Evolutionary conservation across 2,888 invertebrate species (phyloP).

Genomic region (Agrilus mali): DNA sequence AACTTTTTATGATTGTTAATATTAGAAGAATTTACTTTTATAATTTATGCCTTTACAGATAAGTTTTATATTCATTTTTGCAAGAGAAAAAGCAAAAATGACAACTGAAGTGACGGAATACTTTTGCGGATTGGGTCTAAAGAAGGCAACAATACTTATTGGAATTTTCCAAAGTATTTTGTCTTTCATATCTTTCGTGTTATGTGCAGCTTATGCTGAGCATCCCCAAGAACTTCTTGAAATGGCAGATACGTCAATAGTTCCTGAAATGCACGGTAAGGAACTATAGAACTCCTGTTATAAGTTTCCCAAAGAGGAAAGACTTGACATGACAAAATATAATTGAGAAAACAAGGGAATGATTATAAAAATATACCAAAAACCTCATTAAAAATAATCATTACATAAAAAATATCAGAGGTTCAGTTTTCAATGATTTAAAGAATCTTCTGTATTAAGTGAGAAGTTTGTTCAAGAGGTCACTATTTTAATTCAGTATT

Average conservation of each 20-base stretch:
- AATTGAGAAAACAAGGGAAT: no score
- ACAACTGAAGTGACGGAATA: slow-evolving; percentile 16
- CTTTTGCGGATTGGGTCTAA: slow-evolving; percentile 22
- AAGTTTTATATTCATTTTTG: neutral
- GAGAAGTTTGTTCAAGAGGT: no score
- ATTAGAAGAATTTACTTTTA: neutral
- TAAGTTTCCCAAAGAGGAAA: no score
- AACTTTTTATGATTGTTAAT: neutral
- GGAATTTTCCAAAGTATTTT: slow-evolving; percentile 29
- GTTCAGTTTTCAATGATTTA: no score
- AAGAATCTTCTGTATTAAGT: no score
- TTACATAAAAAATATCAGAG: no score
- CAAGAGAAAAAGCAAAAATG: slow-evolving; percentile 6
- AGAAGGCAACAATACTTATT: slow-evolving; percentile 29
- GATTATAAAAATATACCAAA: no score
- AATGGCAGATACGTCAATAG: slow-evolving; percentile 26
- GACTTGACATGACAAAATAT: no score
- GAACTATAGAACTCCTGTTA: slow-evolving; percentile 1
- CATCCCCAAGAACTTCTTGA: slow-evolving; percentile 30
- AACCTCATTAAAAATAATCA: no score
- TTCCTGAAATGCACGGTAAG: slow-evolving; percentile 24
- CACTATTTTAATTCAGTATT: no score
- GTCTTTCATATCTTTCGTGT: slow-evolving; percentile 27
- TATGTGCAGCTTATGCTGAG: slow-evolving; percentile 30
- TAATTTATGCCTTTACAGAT: neutral